Conservation (phyloP, 1,140 invertebrate genomes). For the Brachionus calyciflorus region DNA sequence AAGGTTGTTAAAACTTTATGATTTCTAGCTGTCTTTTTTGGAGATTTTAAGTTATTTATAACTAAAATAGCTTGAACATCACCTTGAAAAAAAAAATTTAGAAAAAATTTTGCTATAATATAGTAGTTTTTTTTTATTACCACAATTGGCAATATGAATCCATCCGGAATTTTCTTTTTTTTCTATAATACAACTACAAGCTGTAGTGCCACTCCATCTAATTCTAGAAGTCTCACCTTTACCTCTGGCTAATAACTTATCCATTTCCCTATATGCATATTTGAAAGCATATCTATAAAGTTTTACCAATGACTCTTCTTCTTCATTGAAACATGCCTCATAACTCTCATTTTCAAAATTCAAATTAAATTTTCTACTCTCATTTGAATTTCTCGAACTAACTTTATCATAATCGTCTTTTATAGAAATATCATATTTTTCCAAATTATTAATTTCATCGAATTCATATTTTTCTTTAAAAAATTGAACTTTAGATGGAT, state of each 20-base stretch:
- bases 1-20: conserved; percentile 5
- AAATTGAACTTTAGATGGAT: neutral
- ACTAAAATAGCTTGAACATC: conserved; percentile 42
- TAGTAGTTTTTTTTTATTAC: neutral
- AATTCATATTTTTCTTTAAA: conserved; percentile 30
- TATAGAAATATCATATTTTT: conserved; percentile 31
- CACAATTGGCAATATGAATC: conserved; percentile 42
- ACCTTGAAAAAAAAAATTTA: neutral
- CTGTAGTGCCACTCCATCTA: conserved; percentile 35
- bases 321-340: neutral
- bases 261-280: conserved; percentile 27
- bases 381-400: no score
- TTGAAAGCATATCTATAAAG: neutral
- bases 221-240: conserved; percentile 19
- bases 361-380: conserved; percentile 13
- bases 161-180: neutral
- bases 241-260: conserved; percentile 29
- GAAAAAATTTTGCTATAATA: neutral
- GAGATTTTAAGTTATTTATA: conserved; percentile 1
- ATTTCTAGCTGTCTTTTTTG: neutral
- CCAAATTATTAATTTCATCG: conserved; percentile 43
- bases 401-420: neutral
- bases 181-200: conserved; percentile 17
- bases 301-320: neutral
- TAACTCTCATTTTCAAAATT: neutral